Base-by-base conservation (phyloP, 1,140 invertebrate species). In the Rhagoletis pomonella region DNA sequence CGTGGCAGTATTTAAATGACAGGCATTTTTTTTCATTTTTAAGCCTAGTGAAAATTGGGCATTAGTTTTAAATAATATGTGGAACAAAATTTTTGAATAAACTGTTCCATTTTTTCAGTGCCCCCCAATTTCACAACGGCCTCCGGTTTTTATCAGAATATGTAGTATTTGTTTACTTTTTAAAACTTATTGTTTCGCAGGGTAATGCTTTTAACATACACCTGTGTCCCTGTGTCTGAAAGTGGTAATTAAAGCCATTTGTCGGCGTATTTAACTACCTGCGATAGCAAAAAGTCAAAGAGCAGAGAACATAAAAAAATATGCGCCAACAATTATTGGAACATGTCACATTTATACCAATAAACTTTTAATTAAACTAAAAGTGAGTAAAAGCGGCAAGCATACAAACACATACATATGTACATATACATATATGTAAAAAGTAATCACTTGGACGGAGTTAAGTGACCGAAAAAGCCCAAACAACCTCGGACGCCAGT, bases 331-430 rank as follows among this genome's bases (percentile, higher is more conserved):
- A 81, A 81, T 81, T 81, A 81, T 55, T n/a, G 47, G n/a, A 81
- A 81, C 50, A 81, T 55, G 47, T 81, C 73, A 81, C 73, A 81
- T 81, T 81, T 81, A 81, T 81, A 81, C 50, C 73, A 81, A 81
- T 81, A 81, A 81, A 81, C n/a, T n/a, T 42, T 81, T 81, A 81
- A 81, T 81, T 81, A 81, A 81, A 55, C 73, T 81, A 81, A 81
- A 81, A 81, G 73, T n/a, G 73, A 50, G 7, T 55, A 4, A 50
- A 81, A 81, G 73, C 73, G 44, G n/a, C 44, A 55, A 55, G 47
- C n/a, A n/a, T n/a, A n/a, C n/a, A n/a, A n/a, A 39, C 29, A 10
- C 29, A 12, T 6, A 6, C 17, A n/a, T n/a, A n/a, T n/a, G n/a
- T 14, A 62, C 60, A 62, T 14, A 62, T 62, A 62, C 65, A 77